These are phyloP conservation scores for Sarcophaga rosellei DNA, from an alignment of 2,888 invertebrate species.

Conservation along the genomic window DNA sequence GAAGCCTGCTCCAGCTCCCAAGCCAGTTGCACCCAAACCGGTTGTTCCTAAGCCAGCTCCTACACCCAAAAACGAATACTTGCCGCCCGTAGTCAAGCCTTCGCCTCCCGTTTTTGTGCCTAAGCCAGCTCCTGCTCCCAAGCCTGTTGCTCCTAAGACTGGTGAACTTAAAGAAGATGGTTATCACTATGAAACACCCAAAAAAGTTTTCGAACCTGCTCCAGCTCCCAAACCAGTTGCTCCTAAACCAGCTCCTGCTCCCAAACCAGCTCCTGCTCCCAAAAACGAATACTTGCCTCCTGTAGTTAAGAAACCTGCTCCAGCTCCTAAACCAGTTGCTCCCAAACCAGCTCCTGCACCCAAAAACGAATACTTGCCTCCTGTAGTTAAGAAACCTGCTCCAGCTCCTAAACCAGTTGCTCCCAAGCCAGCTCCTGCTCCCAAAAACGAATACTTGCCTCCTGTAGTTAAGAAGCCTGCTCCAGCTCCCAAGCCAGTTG, in stretches of 20 bases:
- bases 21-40: conserved; percentile 24
- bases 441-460: conserved; percentile 43
- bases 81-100: conserved; percentile 29
- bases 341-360: conserved; percentile 41
- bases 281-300: conserved; percentile 30
- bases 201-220: conserved; percentile 55
- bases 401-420: conserved; percentile 24
- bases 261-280: conserved; percentile 6
- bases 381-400: conserved; percentile 55
- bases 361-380: conserved; percentile 34
- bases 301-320: neutral
- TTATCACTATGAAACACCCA: conserved; percentile 36
- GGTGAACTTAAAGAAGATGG: conserved; percentile 44
- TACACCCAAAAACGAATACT: conserved; percentile 39
- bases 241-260: too few relatives aligned
- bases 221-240: conserved; percentile 47
- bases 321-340: conserved; percentile 33
- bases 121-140: neutral
- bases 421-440: conserved; percentile 36
- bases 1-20: neutral
- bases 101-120: conserved; percentile 9
- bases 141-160: conserved; percentile 56
- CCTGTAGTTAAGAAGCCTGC: conserved; percentile 55
- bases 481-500: neutral
- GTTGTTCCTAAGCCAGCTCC: conserved; percentile 36